Evolutionary conservation across 2,113 vertebrate genomes (phyloP), one percentile per base, ranked within the genome.

Genomic region (western clawed frog (Xenopus tropicalis)): DNA sequence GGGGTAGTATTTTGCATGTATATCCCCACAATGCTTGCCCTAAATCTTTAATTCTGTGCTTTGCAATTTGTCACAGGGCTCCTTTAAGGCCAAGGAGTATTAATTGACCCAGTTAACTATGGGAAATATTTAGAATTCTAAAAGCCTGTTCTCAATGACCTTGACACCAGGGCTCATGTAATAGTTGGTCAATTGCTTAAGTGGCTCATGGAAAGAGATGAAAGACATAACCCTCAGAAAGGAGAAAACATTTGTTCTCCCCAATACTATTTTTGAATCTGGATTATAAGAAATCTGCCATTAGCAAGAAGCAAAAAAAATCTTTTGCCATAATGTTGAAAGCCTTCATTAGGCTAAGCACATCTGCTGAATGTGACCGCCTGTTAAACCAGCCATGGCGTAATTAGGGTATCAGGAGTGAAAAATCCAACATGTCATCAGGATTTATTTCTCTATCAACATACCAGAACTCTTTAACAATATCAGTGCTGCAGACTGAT

Each of bases 211-310:
- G 77, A 81, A 1, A 79, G 1, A 80, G 71, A 83, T 43, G 80
- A 86, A 83, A 87, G 78, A 69, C 71, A 80, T 23, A 82, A 58
- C 11, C 61, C 61, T 66, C 44, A 80, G 78, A 70, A 78, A 77
- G 83, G 63, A 83, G 64, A 77, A 61, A 12, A 64, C 79, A 79
- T 66, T 81, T 81, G 62, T 78, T 85, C 74, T 78, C 48, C 68
- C 48, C 58, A 77, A 52, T 79, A 71, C 65, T 81, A 77, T 81
- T 74, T 66, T 66, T 77, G 86, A 81, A 70, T 64, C 73, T 71
- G 83, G 71, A 82, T 85, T 70, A 85, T 70, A 64, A 66, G 22
- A 80, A 81, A 77, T 59, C 43, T 74, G 70, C 74, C 66, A 78
- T 69, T 72, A 82, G 58, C 83, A 63, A 77, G 46, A 56, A 67